Evolutionary conservation across 2,888 invertebrate genomes (phyloP).

Genomic region (Auanema sp.): DNA sequence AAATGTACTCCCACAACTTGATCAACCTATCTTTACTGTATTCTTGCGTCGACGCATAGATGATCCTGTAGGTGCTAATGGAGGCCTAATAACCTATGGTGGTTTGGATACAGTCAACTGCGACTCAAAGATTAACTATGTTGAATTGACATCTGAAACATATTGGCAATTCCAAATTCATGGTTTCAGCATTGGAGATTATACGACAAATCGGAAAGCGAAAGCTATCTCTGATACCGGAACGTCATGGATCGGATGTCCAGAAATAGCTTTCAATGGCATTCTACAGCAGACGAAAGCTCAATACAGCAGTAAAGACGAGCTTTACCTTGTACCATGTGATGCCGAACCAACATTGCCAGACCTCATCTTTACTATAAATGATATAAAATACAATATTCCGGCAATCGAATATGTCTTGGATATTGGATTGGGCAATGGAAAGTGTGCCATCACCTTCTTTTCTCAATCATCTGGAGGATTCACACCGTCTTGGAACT

Average conservation of each 20-base stretch:
- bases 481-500: too few relatives aligned
- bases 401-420: constrained; percentile 51
- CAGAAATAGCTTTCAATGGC: constrained; percentile 23
- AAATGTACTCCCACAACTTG: constrained; percentile 80
- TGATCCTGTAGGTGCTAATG: too few relatives aligned
- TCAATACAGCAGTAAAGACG: constrained; percentile 30
- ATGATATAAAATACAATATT: constrained; percentile 40
- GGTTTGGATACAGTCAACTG: too few relatives aligned
- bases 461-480: too few relatives aligned
- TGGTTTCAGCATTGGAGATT: constrained; percentile 35
- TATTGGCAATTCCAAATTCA: too few relatives aligned
- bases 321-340: constrained; percentile 48
- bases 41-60: constrained; percentile 73
- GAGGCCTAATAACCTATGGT: too few relatives aligned
- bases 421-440: constrained; percentile 34
- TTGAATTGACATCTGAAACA: too few relatives aligned
- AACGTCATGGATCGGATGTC: constrained; percentile 50
- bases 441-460: too few relatives aligned
- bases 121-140: too few relatives aligned
- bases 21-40: constrained; percentile 86
- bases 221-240: constrained; percentile 55
- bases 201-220: constrained; percentile 20
- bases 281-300: constrained; percentile 25
- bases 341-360: constrained; percentile 26
- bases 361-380: constrained; percentile 47